Conservation (phyloP, 53 echinoderm and acorn worm genomes). For the Hippasteria phrygiana region DNA sequence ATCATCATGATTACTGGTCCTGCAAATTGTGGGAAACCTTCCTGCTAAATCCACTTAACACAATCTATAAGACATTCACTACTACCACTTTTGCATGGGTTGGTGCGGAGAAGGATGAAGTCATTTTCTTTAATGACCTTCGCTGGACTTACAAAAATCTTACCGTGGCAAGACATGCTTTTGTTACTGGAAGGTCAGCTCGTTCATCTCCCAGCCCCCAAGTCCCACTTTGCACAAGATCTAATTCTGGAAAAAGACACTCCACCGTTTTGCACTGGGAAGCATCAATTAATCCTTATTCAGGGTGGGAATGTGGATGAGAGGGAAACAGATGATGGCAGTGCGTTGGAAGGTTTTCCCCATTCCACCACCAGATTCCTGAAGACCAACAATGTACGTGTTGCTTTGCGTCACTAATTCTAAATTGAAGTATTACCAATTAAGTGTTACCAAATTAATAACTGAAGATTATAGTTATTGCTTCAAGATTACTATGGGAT, state of each 20-base stretch:
- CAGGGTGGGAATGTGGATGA: constrained; percentile 60
- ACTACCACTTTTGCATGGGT: constrained; percentile 60
- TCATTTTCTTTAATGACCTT: constrained; percentile 50
- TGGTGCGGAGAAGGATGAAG: constrained; percentile 45
- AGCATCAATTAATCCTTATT: constrained; percentile 38
- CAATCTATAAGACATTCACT: constrained; percentile 31
- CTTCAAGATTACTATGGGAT: too few species aligned
- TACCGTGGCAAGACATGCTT: constrained; percentile 60
- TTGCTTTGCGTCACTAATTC: constrained; percentile 24
- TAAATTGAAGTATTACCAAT: background rate
- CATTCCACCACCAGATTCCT: constrained; percentile 6
- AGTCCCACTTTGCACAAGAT: constrained; percentile 55
- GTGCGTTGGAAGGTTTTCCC: constrained; percentile 30
- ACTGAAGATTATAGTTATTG: background rate
- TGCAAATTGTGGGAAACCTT: constrained; percentile 64
- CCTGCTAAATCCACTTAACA: constrained; percentile 24
- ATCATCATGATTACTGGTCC: constrained; percentile 57
- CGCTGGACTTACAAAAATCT: constrained; percentile 33
- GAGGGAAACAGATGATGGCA: constrained; percentile 67
- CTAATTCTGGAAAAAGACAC: constrained; percentile 47
- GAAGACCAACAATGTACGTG: constrained; percentile 16
- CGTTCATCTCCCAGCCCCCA: constrained; percentile 60
- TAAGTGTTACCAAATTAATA: background rate
- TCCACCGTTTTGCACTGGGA: constrained; percentile 46
- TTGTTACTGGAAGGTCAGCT: constrained; percentile 50